A percentile compares a stretch with the other conserved stretches of the same genome.
phyloP scores from a whole-genome alignment of 1,140 invertebrate genomes.

The Plectus sambesii region DNA sequence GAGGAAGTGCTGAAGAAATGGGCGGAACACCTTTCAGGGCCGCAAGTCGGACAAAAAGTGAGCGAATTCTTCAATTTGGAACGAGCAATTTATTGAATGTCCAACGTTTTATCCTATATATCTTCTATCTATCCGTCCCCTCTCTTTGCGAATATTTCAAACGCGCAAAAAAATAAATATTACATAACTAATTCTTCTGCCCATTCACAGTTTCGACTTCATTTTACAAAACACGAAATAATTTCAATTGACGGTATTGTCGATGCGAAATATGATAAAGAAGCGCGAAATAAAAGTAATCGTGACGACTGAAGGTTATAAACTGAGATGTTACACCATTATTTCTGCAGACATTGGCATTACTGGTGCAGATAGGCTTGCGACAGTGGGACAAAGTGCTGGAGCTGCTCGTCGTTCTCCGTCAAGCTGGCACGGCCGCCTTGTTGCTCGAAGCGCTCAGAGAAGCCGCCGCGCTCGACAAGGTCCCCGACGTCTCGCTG shows the following conservation, averaged over 20 bases:
- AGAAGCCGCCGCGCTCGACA: slow-evolving; percentile 48
- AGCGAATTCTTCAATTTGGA: slow-evolving; percentile 4
- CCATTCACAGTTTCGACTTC: no score
- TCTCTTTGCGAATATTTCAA: no score
- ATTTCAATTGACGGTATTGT: no score
- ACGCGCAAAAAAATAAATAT: no score
- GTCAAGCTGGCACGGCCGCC: slow-evolving; percentile 49
- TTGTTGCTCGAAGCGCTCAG: slow-evolving; percentile 51
- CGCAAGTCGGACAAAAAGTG: slow-evolving; percentile 51
- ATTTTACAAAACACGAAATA: no score
- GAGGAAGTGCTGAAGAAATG: slow-evolving; percentile 53
- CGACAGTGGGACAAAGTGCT: slow-evolving; percentile 51
- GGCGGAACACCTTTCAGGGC: slow-evolving; percentile 52
- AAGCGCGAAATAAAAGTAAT: no score
- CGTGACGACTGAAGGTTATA: slow-evolving; percentile 3
- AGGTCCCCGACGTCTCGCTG: slow-evolving; percentile 34
- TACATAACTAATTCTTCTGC: no score
- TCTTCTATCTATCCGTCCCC: no score
- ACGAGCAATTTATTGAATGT: no score
- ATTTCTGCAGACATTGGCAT: slow-evolving; percentile 48
- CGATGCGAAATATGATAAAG: no score
- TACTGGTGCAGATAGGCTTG: slow-evolving; percentile 51
- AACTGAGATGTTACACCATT: slow-evolving; percentile 8
- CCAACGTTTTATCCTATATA: no score
- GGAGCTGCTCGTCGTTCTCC: slow-evolving; percentile 50